phyloP scores from a whole-genome alignment of 2,888 invertebrate species.

The Dasysyrphus albostriatus region DNA sequence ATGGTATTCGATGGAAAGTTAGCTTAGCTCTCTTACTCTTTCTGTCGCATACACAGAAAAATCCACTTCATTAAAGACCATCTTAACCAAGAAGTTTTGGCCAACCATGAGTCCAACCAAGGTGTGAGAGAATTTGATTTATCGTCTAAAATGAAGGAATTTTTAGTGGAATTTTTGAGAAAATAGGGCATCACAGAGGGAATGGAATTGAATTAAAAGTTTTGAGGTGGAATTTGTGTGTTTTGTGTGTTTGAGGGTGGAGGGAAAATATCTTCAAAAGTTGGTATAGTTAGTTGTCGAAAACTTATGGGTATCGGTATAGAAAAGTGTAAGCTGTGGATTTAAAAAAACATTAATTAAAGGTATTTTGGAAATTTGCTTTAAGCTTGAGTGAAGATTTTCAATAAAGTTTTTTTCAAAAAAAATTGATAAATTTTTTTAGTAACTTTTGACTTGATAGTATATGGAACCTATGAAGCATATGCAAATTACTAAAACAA shows the following conservation, averaged over 20 bases:
- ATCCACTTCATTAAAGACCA: constrained; percentile 69
- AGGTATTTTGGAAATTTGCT: neutral
- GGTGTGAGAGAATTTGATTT: constrained; percentile 63
- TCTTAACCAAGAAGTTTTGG: constrained; percentile 50
- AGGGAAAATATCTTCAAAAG: neutral
- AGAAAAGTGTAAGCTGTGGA: neutral
- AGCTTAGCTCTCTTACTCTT: neutral
- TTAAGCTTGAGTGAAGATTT: too few species aligned
- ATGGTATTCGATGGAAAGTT: neutral
- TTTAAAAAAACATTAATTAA: constrained; percentile 14
- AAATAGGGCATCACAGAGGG: neutral
- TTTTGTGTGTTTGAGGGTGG: neutral
- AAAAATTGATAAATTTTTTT: too few species aligned
- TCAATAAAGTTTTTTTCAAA: too few species aligned
- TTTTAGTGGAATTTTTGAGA: constrained; percentile 29
- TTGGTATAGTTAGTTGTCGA: neutral
- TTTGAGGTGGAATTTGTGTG: constrained; percentile 22
- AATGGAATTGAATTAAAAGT: constrained; percentile 44
- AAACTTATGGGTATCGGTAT: neutral
- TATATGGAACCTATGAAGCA: too few species aligned
- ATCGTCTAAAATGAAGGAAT: constrained; percentile 31
- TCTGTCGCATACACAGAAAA: constrained; percentile 28
- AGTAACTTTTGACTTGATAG: too few species aligned
- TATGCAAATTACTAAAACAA: too few species aligned
- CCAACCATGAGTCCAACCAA: neutral